These are phyloP conservation scores for Bombus huntii DNA, from an alignment of 1,140 invertebrate species.

Conservation along the genomic window DNA sequence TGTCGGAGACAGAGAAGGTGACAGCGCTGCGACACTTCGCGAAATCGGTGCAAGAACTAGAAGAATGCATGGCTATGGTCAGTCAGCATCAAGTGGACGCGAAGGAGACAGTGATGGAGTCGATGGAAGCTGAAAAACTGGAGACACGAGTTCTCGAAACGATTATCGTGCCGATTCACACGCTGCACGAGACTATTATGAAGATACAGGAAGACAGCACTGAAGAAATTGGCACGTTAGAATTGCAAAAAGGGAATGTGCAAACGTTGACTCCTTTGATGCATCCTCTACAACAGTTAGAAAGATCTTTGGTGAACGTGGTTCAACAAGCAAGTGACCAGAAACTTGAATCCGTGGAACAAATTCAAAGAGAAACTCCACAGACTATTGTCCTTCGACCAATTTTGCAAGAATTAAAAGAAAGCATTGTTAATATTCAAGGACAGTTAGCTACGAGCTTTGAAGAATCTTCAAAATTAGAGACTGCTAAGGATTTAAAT, in stretches of 20 bases:
- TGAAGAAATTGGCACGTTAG: constrained; percentile 20
- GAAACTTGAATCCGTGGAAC: not conserved
- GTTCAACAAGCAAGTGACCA: constrained; percentile 2
- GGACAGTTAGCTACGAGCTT: constrained; percentile 46
- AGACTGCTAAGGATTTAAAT: not conserved
- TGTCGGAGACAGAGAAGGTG: constrained; percentile 16
- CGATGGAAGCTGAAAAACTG: constrained; percentile 3
- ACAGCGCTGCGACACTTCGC: constrained; percentile 27
- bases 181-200: constrained; percentile 43
- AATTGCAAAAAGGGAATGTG: constrained; percentile 8
- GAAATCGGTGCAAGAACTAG: constrained; percentile 39
- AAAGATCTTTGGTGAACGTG: constrained; percentile 51
- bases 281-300: constrained; percentile 67
- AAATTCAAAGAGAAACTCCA: constrained; percentile 20
- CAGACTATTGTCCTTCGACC: constrained; percentile 6
- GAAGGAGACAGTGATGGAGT: not conserved
- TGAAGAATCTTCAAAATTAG: not conserved
- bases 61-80: constrained; percentile 29
- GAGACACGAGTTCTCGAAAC: constrained; percentile 31
- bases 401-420: constrained; percentile 48
- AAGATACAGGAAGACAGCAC: constrained; percentile 37
- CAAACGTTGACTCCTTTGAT: constrained; percentile 16
- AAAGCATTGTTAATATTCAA: constrained; percentile 43
- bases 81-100: constrained; percentile 6
- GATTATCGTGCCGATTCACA: constrained; percentile 45